Evolutionary conservation across 2,888 invertebrate species (phyloP), one percentile per base, ranked within the genome.

Genomic region (Erebia aethiops): DNA sequence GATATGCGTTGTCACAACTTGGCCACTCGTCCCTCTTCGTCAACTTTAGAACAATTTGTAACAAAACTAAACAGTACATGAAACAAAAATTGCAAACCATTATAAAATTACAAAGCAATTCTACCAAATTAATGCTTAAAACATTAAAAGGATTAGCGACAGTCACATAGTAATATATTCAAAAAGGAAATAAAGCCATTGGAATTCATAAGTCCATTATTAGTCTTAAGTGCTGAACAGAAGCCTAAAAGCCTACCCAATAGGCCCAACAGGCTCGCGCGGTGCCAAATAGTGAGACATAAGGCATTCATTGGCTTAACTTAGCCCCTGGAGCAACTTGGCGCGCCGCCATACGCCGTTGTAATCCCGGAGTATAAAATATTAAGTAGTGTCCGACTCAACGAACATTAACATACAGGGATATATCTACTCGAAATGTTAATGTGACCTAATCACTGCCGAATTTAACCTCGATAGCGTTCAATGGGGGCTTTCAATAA

Each of bases 221-320:
- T 21, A 49, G 21, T 21, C 14, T 16, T 11, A n/a, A 52, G 16
- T 16, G 18, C 52, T 52, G 18, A 52, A n/a, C 13, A 13, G 16
- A 21, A 62, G 61, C 16, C 46, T 62, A 49, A 62, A 61, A 62
- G 61, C 61, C 46, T 62, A 62, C 21, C 46, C 21, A 46, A 14
- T 46, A 62, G 46, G 16, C 21, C 46, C 21, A 46, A 14, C 21
- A 62, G 46, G 16, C 61, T 61, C 14, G 18, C 1, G 18, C 46
- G 49, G 16, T 62, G 61, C 61, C 61, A 62, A 62, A 49, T 62
- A 21, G 46, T 49, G 21, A 62, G 61, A 13, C 61, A 46, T 60
- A 46, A 43, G 46, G 61, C 61, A 62, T 62, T 62, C 61, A 62
- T 46, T 46, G 21, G 61, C 61, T 18, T 62, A 62, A 62, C 61